These are phyloP conservation scores for Chelon auratus DNA, from an alignment of 2,797 vertebrate genomes.

Conservation along the genomic window DNA sequence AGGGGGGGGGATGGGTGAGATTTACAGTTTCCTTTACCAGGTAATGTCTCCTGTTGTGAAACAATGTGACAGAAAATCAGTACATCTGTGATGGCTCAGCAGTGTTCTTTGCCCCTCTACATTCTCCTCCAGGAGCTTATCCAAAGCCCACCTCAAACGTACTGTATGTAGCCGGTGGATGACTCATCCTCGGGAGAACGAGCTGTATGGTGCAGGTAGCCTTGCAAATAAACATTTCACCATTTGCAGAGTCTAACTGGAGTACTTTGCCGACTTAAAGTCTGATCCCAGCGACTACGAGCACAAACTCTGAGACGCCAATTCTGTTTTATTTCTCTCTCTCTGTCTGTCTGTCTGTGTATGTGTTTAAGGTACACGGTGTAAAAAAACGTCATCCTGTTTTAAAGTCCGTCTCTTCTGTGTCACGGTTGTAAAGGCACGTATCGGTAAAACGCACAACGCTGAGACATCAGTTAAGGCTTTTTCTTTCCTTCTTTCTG, in stretches of 20 bases:
- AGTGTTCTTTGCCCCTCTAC: conserved; percentile 73
- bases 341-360: neutral
- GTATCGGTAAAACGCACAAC: conserved; percentile 38
- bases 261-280: conserved; percentile 72
- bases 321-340: conserved; percentile 27
- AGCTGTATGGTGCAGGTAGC: conserved; percentile 79
- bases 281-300: conserved; percentile 58
- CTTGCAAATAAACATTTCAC: conserved; percentile 81
- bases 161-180: conserved; percentile 78
- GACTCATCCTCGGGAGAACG: conserved; percentile 82
- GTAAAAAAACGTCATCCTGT: conserved; percentile 36
- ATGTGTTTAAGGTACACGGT: conserved; percentile 4
- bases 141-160: conserved; percentile 77
- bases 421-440: conserved; percentile 30
- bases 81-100: conserved; percentile 81
- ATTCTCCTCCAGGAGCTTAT: conserved; percentile 73
- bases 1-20: conserved; percentile 62
- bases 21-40: conserved; percentile 79
- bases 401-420: conserved; percentile 38
- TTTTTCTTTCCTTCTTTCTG: conserved; percentile 16
- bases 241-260: conserved; percentile 65
- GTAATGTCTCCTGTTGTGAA: conserved; percentile 80
- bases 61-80: conserved; percentile 83
- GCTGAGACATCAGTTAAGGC: conserved; percentile 39
- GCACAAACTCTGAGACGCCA: conserved; percentile 51